Percentiles rank a stretch among this genome's conserved stretches.
These are phyloP conservation scores for Corythucha ciliata DNA, from an alignment of 2,888 invertebrate species.

Conservation along the genomic window DNA sequence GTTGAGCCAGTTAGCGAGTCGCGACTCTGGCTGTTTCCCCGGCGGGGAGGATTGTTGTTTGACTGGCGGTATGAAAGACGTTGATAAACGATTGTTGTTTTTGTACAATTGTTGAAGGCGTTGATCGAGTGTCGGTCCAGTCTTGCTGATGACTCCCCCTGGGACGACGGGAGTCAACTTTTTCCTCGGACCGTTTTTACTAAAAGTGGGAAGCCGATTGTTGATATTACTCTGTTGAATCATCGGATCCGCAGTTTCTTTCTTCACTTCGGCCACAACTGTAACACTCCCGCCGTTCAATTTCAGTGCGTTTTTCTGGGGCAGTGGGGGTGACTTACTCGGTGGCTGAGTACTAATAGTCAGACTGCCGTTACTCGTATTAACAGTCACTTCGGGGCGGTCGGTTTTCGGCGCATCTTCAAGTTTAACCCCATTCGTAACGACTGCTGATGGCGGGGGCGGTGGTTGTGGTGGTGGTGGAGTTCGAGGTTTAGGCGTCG, in stretches of 20 bases:
- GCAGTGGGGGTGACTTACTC: slow-evolving; percentile 5
- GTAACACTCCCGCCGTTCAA: slow-evolving; percentile 14
- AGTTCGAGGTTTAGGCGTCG: neutral
- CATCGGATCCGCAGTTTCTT: neutral
- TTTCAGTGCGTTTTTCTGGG: slow-evolving; percentile 22
- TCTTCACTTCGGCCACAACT: slow-evolving; percentile 12
- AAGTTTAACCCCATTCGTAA: neutral
- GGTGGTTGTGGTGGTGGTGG: neutral
- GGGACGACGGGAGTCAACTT: slow-evolving; percentile 17
- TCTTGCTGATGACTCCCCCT: slow-evolving; percentile 26
- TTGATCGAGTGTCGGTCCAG: slow-evolving; percentile 27
- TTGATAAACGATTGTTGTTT: slow-evolving; percentile 11
- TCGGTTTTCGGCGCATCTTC: neutral
- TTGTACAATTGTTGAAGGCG: slow-evolving; percentile 29
- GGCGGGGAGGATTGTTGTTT: slow-evolving; percentile 11
- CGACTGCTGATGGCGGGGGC: neutral
- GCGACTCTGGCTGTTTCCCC: slow-evolving; percentile 20
- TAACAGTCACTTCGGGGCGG: slow-evolving; percentile 23
- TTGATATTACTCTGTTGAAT: slow-evolving; percentile 21
- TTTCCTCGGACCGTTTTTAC: slow-evolving; percentile 15
- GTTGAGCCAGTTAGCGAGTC: slow-evolving; percentile 30
- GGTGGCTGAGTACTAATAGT: slow-evolving; percentile 23
- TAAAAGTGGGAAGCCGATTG: slow-evolving; percentile 20
- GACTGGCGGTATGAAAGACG: too few relatives aligned
- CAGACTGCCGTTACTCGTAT: slow-evolving; percentile 23